phyloP scores from a whole-genome alignment of 2,888 invertebrate species.

The Drosophila rubida region DNA sequence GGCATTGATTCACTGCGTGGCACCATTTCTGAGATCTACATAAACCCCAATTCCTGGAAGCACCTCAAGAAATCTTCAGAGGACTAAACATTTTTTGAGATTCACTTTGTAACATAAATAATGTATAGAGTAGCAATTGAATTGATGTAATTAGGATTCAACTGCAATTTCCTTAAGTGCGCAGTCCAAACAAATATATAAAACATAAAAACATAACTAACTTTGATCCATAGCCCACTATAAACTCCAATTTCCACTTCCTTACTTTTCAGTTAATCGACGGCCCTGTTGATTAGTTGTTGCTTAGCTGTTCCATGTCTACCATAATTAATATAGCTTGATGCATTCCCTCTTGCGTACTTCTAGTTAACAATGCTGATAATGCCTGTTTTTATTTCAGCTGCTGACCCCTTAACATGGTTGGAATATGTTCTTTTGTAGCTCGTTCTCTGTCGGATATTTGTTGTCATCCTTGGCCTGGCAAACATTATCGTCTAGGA shows the following conservation, averaged over 20 bases:
- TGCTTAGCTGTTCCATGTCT: background rate
- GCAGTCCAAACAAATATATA: background rate
- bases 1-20: conserved; percentile 83
- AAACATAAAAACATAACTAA: background rate
- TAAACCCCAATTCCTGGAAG: conserved; percentile 82
- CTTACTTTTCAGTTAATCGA: background rate
- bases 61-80: conserved; percentile 7
- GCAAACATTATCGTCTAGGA: conserved; percentile 52
- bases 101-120: conserved; percentile 1
- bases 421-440: background rate
- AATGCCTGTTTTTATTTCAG: background rate
- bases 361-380: background rate
- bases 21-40: conserved; percentile 80
- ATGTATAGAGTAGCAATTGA: conserved; percentile 4
- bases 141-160: conserved; percentile 13
- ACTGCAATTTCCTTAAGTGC: background rate
- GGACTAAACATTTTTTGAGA: background rate
- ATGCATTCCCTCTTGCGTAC: background rate
- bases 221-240: too few relatives aligned
- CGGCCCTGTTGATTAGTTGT: too few relatives aligned
- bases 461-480: conserved; percentile 25
- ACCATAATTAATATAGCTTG: background rate
- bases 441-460: conserved; percentile 2
- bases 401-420: background rate
- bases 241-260: too few relatives aligned